Evolutionary conservation across 2,113 vertebrate species (phyloP).

Genomic region (Pelodiscus sinensis): DNA sequence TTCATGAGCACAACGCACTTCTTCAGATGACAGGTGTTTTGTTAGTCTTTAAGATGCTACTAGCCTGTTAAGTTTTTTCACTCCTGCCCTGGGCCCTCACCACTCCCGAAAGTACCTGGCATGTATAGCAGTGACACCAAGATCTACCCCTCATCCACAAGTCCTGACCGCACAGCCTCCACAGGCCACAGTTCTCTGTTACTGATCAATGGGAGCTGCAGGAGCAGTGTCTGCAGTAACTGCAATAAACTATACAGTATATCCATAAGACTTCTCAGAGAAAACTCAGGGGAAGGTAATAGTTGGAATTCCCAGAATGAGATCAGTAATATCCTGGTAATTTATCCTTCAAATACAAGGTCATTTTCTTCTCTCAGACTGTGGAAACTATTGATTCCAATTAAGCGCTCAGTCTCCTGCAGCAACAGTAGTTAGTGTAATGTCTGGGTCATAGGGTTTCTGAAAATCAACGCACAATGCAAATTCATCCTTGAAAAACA

Average conservation of each 20-base stretch:
- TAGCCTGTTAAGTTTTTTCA: no score
- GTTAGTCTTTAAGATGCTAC: no score
- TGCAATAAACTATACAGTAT: neutral
- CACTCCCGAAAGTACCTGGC: no score
- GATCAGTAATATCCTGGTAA: neutral
- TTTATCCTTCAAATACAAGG: constrained; percentile 47
- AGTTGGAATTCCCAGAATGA: neutral
- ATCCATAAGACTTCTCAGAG: neutral
- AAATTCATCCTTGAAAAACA: constrained; percentile 1
- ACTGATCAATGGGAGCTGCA: no score
- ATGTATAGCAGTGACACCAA: no score
- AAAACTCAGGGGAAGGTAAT: accelerated
- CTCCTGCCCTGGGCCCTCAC: no score
- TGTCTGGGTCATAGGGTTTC: constrained; percentile 21
- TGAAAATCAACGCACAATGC: neutral
- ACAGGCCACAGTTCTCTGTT: no score
- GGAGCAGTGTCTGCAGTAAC: neutral
- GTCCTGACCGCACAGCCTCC: no score
- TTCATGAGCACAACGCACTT: no score
- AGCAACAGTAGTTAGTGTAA: constrained; percentile 13
- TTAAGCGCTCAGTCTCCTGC: constrained; percentile 60
- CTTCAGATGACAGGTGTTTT: no score
- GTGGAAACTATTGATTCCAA: constrained; percentile 62
- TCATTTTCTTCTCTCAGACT: constrained; percentile 41
- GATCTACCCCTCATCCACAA: no score